Evolutionary conservation across 2,113 vertebrate genomes (phyloP).

Genomic region (Crocuta crocuta): DNA sequence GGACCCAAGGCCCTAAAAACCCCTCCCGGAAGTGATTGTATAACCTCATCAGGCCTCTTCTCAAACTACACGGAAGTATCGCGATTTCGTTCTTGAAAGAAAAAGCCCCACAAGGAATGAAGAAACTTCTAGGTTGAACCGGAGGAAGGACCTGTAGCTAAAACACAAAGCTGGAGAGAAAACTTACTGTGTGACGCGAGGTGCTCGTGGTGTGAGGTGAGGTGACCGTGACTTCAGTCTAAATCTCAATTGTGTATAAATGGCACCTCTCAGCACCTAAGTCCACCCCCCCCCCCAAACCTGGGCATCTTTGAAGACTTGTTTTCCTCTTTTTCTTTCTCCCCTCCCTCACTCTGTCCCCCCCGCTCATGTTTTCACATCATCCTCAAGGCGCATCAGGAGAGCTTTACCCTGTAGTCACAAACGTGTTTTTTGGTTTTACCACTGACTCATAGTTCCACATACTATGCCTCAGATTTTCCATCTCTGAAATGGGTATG

Average conservation of each 20-base stretch:
- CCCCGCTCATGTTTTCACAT: not conserved
- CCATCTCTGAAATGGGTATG: constrained; percentile 23
- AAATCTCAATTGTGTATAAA: not conserved
- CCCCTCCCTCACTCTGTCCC: not conserved
- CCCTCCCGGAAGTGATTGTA: not conserved
- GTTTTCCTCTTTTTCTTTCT: not conserved
- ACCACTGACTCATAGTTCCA: not conserved
- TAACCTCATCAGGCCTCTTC: not conserved
- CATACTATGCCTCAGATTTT: not conserved
- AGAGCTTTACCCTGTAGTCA: not conserved
- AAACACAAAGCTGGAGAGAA: not conserved
- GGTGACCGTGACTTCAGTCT: not conserved
- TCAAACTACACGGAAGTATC: not conserved
- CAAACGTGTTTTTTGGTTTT: not conserved
- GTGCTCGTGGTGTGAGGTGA: not conserved
- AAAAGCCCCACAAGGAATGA: not conserved
- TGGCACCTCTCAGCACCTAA: not conserved
- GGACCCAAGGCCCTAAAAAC: not conserved
- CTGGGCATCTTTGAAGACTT: not conserved
- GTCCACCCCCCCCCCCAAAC: not conserved
- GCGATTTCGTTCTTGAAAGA: not conserved
- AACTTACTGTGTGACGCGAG: accelerated
- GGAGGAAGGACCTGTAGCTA: not conserved
- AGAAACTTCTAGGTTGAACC: not conserved
- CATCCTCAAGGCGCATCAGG: not conserved